A percentile compares a stretch with the other conserved stretches of the same genome.
Conservation (phyloP, 2,113 vertebrate genomes). For the Pseudorasbora parva region DNA sequence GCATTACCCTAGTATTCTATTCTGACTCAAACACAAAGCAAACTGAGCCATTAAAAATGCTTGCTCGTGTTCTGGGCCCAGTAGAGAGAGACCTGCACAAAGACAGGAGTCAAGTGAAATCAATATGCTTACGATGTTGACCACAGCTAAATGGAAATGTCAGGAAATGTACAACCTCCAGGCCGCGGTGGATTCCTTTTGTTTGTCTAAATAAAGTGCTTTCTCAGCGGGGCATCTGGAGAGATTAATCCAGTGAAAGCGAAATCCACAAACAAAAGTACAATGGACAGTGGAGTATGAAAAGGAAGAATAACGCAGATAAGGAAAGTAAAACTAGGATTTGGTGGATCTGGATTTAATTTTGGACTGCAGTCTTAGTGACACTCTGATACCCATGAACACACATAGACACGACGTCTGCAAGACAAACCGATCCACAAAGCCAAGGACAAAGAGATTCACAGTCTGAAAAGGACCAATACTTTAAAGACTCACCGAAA, state of each 20-base stretch:
- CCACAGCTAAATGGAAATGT: slow-evolving; percentile 74
- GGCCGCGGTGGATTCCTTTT: slow-evolving; percentile 63
- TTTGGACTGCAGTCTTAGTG: not conserved
- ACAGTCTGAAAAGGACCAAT: not conserved
- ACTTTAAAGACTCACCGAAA: not conserved
- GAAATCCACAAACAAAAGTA: slow-evolving; percentile 52
- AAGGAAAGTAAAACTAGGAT: not conserved
- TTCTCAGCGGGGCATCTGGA: slow-evolving; percentile 57
- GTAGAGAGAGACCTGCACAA: slow-evolving; percentile 53
- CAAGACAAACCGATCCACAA: not conserved
- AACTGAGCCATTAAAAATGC: not conserved
- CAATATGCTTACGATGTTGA: slow-evolving; percentile 62
- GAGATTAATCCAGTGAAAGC: slow-evolving; percentile 59
- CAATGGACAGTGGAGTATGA: not conserved
- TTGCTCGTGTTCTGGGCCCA: not conserved
- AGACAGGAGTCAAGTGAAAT: slow-evolving; percentile 67
- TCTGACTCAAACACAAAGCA: not conserved
- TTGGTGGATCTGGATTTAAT: not conserved
- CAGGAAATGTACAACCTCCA: slow-evolving; percentile 54
- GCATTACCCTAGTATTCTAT: not conserved
- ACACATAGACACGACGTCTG: not conserved
- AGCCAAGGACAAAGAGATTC: not conserved
- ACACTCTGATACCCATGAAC: not conserved
- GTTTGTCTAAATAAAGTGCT: slow-evolving; percentile 65
- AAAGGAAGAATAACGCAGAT: slow-evolving; percentile 3